Percentiles rank a stretch among this genome's conserved stretches.
phyloP scores from a whole-genome alignment of 2,888 invertebrate species.

The Torymus aiolomorphi region DNA sequence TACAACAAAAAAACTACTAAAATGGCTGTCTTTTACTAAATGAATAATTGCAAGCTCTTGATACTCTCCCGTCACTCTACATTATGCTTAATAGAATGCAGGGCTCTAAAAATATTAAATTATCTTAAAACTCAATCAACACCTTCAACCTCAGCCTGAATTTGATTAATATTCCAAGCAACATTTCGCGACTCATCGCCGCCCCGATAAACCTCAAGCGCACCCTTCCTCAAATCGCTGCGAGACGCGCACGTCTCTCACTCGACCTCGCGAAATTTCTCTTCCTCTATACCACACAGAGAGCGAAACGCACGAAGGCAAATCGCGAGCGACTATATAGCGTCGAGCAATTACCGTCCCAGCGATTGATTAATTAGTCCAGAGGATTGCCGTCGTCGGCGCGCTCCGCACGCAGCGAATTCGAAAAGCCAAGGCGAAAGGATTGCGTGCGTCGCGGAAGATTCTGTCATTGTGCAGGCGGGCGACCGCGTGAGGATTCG shows the following conservation, averaged over 20 bases:
- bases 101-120: background rate
- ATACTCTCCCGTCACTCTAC: too few species aligned
- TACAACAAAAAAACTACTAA: too few species aligned
- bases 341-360: slow-evolving; percentile 34
- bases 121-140: too few species aligned
- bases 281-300: too few species aligned
- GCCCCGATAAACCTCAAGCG: background rate
- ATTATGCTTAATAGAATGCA: too few species aligned
- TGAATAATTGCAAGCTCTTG: too few species aligned
- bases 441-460: slow-evolving; percentile 59
- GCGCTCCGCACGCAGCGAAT: slow-evolving; percentile 1
- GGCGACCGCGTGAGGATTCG: slow-evolving; percentile 59
- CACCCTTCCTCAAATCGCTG: background rate
- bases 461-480: slow-evolving; percentile 57
- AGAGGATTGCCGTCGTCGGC: slow-evolving; percentile 3
- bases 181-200: background rate
- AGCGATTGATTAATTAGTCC: slow-evolving; percentile 42
- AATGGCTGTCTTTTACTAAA: too few species aligned
- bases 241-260: too few species aligned
- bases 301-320: too few species aligned
- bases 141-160: background rate
- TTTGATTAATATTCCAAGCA: background rate
- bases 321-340: background rate
- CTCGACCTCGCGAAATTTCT: too few species aligned
- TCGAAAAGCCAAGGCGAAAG: slow-evolving; percentile 46